A percentile compares a stretch with the other conserved stretches of the same genome.
These are phyloP conservation scores for Trimorus sp. DNA, from an alignment of 2,888 invertebrate genomes.

Conservation along the genomic window DNA sequence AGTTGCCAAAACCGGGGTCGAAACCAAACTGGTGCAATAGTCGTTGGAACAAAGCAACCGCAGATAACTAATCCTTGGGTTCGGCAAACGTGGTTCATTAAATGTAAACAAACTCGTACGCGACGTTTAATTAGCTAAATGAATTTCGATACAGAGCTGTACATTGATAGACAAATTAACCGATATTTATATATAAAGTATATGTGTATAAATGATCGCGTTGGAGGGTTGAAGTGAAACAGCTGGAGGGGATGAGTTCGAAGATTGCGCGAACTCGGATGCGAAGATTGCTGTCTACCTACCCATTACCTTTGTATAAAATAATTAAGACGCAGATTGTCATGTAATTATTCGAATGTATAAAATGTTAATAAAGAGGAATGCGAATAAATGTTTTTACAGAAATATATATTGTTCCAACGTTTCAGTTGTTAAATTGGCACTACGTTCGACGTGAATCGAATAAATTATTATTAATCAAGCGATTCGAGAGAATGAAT, in stretches of 20 bases:
- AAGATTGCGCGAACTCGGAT: constrained; percentile 58
- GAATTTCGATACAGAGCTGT: constrained; percentile 66
- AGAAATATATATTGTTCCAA: constrained; percentile 61
- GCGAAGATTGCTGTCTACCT: constrained; percentile 75
- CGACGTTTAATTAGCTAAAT: constrained; percentile 52
- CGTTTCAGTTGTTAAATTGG: too few species aligned
- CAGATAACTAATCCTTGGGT: neutral
- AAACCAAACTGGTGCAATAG: constrained; percentile 40
- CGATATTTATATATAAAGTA: constrained; percentile 71
- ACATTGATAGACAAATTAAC: constrained; percentile 69
- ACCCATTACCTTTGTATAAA: constrained; percentile 78
- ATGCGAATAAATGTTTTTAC: constrained; percentile 79
- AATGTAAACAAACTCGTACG: constrained; percentile 20
- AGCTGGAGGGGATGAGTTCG: constrained; percentile 64
- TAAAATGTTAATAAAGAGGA: constrained; percentile 80
- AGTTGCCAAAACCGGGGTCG: neutral
- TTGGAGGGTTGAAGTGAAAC: constrained; percentile 63
- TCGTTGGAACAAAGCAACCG: constrained; percentile 1
- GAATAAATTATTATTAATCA: too few species aligned
- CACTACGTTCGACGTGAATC: too few species aligned
- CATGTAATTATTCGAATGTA: constrained; percentile 79
- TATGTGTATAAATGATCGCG: constrained; percentile 54
- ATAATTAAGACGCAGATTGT: constrained; percentile 75
- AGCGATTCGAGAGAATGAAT: too few species aligned
- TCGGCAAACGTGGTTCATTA: neutral